Evolutionary conservation across 2,797 vertebrate genomes (phyloP).

Genomic region (Malacoraja senta): DNA sequence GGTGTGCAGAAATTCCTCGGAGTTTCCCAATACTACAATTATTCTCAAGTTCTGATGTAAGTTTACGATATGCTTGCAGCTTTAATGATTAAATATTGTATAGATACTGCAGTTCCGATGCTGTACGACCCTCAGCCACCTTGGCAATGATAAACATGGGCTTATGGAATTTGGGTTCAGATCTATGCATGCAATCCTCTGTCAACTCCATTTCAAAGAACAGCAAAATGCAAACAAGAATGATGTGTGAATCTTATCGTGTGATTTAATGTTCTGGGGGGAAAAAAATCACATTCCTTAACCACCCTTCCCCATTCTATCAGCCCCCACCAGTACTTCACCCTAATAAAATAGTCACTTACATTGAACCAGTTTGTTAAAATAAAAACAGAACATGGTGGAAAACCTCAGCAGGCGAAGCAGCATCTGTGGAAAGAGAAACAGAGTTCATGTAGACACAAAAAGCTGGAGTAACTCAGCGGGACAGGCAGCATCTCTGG

Average conservation of each 20-base stretch:
- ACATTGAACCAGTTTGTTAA: not conserved
- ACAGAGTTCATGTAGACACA: too few species aligned
- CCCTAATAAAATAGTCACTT: too few species aligned
- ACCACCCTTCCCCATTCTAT: not conserved
- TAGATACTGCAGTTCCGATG: too few species aligned
- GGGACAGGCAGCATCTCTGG: too few species aligned
- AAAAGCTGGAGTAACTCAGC: too few species aligned
- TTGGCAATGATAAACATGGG: not conserved
- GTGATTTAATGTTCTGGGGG: too few species aligned
- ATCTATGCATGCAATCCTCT: not conserved
- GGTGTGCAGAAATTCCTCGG: constrained; percentile 92
- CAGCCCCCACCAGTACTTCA: not conserved
- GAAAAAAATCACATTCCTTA: not conserved
- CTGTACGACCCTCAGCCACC: not conserved
- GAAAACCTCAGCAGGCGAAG: too few species aligned
- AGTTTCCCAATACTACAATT: constrained; percentile 84
- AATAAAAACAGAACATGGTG: too few species aligned
- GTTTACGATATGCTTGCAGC: constrained; percentile 45
- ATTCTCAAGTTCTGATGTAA: constrained; percentile 90
- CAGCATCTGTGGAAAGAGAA: too few species aligned
- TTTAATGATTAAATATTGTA: not conserved
- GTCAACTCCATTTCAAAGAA: not conserved
- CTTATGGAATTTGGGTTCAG: not conserved
- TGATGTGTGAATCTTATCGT: not conserved
- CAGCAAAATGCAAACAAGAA: not conserved